Conservation (phyloP, 2,888 invertebrate genomes). For the Pelosia muscerda region DNA sequence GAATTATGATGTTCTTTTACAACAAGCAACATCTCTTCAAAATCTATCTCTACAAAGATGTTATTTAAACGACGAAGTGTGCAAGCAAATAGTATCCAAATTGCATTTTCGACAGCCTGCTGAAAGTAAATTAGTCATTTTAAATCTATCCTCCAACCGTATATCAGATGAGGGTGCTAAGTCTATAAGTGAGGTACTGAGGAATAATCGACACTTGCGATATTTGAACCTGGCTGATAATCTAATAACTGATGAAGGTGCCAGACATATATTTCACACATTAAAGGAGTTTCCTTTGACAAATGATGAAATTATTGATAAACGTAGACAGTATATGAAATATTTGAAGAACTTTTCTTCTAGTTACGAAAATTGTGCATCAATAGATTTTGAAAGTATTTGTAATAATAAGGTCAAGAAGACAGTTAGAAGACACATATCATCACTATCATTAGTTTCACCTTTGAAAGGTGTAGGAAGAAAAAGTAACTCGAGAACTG, state of each 20-base stretch:
- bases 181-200: constrained; percentile 56
- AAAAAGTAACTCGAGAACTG: constrained; percentile 33
- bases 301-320: constrained; percentile 52
- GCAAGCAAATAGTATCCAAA: constrained; percentile 55
- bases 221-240: constrained; percentile 69
- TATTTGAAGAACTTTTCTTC: constrained; percentile 43
- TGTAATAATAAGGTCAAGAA: constrained; percentile 22
- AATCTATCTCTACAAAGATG: constrained; percentile 65
- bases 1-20: constrained; percentile 59
- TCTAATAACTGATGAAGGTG: constrained; percentile 60
- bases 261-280: constrained; percentile 52
- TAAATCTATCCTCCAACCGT: constrained; percentile 17
- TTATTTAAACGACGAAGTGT: constrained; percentile 61
- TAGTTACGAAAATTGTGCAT: constrained; percentile 36
- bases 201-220: constrained; percentile 61
- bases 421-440: neutral
- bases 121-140: constrained; percentile 53
- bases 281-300: constrained; percentile 61
- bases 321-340: constrained; percentile 45
- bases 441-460: neutral
- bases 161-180: constrained; percentile 56
- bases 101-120: constrained; percentile 53
- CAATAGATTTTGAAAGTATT: constrained; percentile 30
- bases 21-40: constrained; percentile 47
- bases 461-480: constrained; percentile 19